Percentiles rank a stretch among this genome's conserved stretches.
Evolutionary conservation across 2,888 invertebrate species (phyloP).

Genomic region (Thereva nobilitata): DNA sequence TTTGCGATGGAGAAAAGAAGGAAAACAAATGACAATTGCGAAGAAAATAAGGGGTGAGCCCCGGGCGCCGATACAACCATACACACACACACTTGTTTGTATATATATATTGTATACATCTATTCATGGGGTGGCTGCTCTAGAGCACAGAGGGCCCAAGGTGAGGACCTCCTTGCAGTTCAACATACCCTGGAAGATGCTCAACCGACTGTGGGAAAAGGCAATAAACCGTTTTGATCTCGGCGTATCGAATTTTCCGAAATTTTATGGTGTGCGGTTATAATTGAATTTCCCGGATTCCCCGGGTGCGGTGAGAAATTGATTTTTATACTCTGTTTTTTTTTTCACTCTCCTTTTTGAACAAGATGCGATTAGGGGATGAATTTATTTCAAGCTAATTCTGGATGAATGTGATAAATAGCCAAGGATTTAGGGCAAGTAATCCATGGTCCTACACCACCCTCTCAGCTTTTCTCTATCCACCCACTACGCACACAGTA

Average conservation of each 20-base stretch:
- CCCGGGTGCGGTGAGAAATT: conserved; percentile 2
- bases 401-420: too few species aligned
- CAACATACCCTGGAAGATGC: conserved; percentile 6
- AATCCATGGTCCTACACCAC: too few species aligned
- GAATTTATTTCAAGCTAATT: too few species aligned
- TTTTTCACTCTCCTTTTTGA: conserved; percentile 17
- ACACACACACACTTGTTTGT: too few species aligned
- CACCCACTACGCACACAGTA: too few species aligned
- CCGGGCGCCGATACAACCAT: not conserved
- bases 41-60: conserved; percentile 5
- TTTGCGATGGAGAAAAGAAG: conserved; percentile 1
- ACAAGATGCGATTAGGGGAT: conserved; percentile 9
- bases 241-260: conserved; percentile 29
- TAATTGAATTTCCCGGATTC: conserved; percentile 26
- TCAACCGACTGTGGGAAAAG: conserved; percentile 15
- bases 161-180: too few species aligned
- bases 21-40: not conserved
- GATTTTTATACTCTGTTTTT: not conserved
- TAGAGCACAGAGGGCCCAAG: too few species aligned
- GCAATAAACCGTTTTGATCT: conserved; percentile 24
- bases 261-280: conserved; percentile 32
- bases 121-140: too few species aligned
- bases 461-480: too few species aligned
- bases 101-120: too few species aligned
- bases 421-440: too few species aligned